Conservation (phyloP, 2,113 vertebrate genomes). For the Mirza zaza region DNA sequence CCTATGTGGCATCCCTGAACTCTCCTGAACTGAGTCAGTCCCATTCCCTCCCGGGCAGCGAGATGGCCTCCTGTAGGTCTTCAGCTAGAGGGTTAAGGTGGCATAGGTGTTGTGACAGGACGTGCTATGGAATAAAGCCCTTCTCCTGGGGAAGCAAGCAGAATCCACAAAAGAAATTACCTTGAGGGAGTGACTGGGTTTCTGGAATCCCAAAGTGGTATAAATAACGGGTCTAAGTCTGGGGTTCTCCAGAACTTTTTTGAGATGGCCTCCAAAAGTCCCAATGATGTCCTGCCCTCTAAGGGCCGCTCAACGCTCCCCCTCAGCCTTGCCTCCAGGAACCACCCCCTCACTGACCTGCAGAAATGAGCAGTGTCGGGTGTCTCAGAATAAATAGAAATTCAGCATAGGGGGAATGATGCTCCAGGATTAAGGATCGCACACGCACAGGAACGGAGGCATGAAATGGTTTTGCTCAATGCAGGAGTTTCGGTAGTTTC, state of each 20-base stretch:
- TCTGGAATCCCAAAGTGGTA: neutral
- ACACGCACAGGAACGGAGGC: neutral
- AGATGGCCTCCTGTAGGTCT: no score
- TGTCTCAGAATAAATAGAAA: accelerated
- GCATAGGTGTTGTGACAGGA: accelerated
- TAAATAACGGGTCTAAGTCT: accelerated
- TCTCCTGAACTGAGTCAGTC: neutral
- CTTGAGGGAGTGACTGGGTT: accelerated
- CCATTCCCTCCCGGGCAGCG: neutral
- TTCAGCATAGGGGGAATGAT: neutral
- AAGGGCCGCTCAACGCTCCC: accelerated
- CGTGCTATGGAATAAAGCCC: neutral
- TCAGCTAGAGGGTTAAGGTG: accelerated
- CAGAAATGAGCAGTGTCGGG: neutral
- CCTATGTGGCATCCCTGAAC: accelerated
- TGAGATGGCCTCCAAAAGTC: neutral
- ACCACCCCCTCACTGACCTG: neutral
- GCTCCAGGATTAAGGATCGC: accelerated
- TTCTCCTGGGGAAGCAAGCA: neutral
- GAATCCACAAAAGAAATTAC: neutral
- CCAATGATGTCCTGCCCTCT: neutral
- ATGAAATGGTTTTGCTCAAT: accelerated
- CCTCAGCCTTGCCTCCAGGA: neutral
- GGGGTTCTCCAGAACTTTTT: neutral
- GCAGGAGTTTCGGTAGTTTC: neutral